These are phyloP conservation scores for Orthosia gothica DNA, from an alignment of 2,888 invertebrate genomes.

Conservation along the genomic window DNA sequence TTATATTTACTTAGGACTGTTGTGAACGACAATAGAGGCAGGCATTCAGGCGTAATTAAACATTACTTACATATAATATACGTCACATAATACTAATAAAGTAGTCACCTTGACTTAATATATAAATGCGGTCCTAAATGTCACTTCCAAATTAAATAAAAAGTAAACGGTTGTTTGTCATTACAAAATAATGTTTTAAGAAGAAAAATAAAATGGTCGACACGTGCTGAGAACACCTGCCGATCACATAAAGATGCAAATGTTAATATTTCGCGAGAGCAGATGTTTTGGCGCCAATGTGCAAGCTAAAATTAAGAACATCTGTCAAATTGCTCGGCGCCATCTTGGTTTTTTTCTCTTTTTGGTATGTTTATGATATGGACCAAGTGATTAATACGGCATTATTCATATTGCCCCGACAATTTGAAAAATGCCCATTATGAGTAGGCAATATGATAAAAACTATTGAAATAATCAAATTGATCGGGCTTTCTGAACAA, in stretches of 20 bases:
- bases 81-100: neutral
- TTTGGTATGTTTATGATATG: neutral
- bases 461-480: too few relatives aligned
- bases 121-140: conserved; percentile 9
- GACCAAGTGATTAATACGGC: too few relatives aligned
- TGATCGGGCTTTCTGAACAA: too few relatives aligned
- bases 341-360: conserved; percentile 38
- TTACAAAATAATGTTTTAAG: neutral
- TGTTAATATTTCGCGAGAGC: conserved; percentile 67
- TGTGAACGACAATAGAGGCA: neutral
- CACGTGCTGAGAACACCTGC: conserved; percentile 71
- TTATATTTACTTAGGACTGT: neutral
- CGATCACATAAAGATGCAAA: conserved; percentile 65
- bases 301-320: conserved; percentile 58
- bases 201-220: conserved; percentile 39
- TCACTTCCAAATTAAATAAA: neutral
- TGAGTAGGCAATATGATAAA: too few relatives aligned
- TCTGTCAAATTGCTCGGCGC: conserved; percentile 65
- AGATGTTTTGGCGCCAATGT: conserved; percentile 68
- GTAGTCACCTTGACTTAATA: conserved; percentile 3
- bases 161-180: conserved; percentile 1
- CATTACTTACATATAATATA: too few relatives aligned
- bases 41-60: neutral
- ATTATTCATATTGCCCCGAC: too few relatives aligned
- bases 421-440: too few relatives aligned